Conservation (phyloP, 2,113 vertebrate species). For the Corythaixoides concolor region DNA sequence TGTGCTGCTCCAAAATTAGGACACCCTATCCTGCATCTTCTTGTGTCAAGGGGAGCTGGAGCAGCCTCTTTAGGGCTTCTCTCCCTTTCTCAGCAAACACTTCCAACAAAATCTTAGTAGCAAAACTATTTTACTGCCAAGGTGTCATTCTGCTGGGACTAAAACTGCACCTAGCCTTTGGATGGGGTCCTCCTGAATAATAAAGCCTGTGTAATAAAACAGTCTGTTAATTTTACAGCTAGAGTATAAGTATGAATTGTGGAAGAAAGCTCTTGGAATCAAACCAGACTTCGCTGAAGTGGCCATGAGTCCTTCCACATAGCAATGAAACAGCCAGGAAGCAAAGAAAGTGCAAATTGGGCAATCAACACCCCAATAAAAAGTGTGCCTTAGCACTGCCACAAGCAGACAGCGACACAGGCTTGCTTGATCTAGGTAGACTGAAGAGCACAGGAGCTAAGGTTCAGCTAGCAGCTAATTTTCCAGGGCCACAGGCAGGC, state of each 20-base stretch:
- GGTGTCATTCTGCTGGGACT: neutral
- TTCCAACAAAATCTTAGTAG: neutral
- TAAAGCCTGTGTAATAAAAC: neutral
- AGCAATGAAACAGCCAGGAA: neutral
- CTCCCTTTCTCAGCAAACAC: neutral
- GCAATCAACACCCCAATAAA: neutral
- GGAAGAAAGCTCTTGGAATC: neutral
- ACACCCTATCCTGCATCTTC: neutral
- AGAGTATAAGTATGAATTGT: neutral
- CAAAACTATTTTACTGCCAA: neutral
- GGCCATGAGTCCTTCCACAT: neutral
- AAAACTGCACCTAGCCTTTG: neutral
- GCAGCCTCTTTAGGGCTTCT: neutral
- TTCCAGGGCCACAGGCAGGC: neutral
- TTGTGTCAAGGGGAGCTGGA: neutral
- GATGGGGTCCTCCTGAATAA: neutral
- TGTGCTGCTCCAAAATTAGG: neutral
- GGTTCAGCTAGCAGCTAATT: neutral
- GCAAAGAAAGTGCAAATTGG: neutral
- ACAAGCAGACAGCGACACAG: neutral
- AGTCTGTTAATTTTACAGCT: conserved; percentile 46
- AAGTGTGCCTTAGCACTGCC: neutral
- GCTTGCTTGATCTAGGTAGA: neutral
- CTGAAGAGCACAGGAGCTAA: neutral
- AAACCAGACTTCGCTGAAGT: neutral